Evolutionary conservation across 2,888 invertebrate species (phyloP).

Genomic region (Agrenia bidenticulata): DNA sequence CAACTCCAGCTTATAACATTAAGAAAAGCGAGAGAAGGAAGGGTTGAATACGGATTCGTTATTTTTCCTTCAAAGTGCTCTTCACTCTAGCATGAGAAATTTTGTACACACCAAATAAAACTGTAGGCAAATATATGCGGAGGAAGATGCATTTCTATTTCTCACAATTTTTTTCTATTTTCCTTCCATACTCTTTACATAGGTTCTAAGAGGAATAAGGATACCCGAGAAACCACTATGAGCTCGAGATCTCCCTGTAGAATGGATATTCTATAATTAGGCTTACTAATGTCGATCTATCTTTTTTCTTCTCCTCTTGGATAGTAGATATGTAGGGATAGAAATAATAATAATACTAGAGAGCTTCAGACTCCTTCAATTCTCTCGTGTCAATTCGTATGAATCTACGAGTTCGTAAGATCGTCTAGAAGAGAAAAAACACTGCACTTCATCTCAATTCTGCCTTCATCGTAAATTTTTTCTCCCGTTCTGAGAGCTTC

Average conservation of each 20-base stretch:
- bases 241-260: not conserved
- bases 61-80: constrained; percentile 3
- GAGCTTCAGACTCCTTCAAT: not conserved
- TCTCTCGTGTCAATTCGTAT: not conserved
- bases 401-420: not conserved
- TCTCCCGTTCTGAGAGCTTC: no score
- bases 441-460: no score
- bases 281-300: constrained; percentile 1
- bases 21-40: not conserved
- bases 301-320: constrained; percentile 3
- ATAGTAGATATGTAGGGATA: not conserved
- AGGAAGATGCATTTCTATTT: constrained; percentile 5
- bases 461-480: no score
- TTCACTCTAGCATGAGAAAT: not conserved
- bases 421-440: not conserved
- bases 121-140: constrained; percentile 4
- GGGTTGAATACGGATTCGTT: not conserved
- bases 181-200: not conserved
- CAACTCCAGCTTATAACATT: not conserved
- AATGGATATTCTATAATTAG: constrained; percentile 9
- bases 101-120: not conserved
- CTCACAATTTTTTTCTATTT: constrained; percentile 1
- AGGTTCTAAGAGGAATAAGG: not conserved
- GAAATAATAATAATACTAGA: constrained; percentile 6
- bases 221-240: no score